Evolutionary conservation across 1,140 invertebrate genomes (phyloP).

Genomic region (Dendrolimus kikuchii): DNA sequence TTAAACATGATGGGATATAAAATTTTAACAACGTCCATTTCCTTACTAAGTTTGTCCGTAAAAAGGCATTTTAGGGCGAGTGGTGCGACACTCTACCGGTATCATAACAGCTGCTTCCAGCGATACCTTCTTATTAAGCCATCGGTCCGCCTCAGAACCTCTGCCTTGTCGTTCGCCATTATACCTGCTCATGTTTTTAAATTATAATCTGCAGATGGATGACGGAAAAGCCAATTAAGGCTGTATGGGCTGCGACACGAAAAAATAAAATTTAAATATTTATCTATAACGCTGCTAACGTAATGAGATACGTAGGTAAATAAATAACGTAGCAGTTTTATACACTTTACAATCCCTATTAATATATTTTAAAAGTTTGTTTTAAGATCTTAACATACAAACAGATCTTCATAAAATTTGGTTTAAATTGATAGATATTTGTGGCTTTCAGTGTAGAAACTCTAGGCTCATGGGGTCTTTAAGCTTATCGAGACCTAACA

Average conservation of each 20-base stretch:
- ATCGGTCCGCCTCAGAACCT: constrained; percentile 30
- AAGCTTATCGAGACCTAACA: no score
- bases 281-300: background rate
- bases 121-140: constrained; percentile 68
- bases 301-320: no score
- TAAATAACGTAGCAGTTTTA: no score
- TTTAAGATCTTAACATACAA: no score
- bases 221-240: constrained; percentile 17
- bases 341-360: no score
- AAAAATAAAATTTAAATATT: background rate
- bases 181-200: constrained; percentile 56
- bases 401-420: no score
- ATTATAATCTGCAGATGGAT: constrained; percentile 36
- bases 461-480: no score
- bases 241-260: background rate
- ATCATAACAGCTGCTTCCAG: constrained; percentile 66
- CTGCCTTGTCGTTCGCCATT: constrained; percentile 28
- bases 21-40: constrained; percentile 20
- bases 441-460: no score
- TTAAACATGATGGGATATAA: no score
- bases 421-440: no score
- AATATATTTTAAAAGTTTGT: no score
- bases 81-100: constrained; percentile 64
- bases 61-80: constrained; percentile 58
- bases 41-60: constrained; percentile 19